Evolutionary conservation across 2,797 vertebrate species (phyloP).

Genomic region (Sebastes steindachneri): DNA sequence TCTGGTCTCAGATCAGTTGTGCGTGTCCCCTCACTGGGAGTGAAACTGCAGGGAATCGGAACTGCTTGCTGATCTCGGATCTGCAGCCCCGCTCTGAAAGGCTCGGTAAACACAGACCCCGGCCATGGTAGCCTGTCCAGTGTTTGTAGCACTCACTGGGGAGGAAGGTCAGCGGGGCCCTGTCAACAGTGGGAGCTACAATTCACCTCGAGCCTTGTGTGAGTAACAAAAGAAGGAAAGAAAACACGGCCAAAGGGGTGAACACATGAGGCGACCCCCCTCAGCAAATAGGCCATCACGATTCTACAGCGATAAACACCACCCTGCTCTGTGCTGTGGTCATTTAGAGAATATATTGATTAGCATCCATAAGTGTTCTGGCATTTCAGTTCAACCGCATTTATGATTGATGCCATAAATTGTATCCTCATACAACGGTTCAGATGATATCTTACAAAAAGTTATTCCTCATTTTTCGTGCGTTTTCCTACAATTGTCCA

Average conservation of each 20-base stretch:
- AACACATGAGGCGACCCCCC: slow-evolving; percentile 7
- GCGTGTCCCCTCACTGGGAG: slow-evolving; percentile 19
- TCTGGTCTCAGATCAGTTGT: slow-evolving; percentile 46
- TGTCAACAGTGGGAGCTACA: slow-evolving; percentile 66
- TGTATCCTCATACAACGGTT: too few relatives aligned
- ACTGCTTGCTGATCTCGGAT: slow-evolving; percentile 44
- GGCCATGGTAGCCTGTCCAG: slow-evolving; percentile 54
- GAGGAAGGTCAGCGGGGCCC: slow-evolving; percentile 61
- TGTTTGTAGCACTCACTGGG: slow-evolving; percentile 60
- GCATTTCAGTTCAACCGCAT: background rate
- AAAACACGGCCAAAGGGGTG: slow-evolving; percentile 47
- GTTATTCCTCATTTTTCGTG: too few relatives aligned
- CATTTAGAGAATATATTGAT: slow-evolving; percentile 18
- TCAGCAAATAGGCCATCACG: slow-evolving; percentile 1
- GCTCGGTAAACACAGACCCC: slow-evolving; percentile 58
- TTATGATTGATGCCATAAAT: background rate
- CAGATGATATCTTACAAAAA: too few relatives aligned
- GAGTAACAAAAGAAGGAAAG: slow-evolving; percentile 59
- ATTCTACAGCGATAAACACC: background rate
- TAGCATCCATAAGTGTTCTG: background rate
- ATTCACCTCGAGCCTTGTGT: slow-evolving; percentile 58
- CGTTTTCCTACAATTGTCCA: too few relatives aligned
- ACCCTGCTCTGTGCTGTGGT: slow-evolving; percentile 3
- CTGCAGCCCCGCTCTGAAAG: slow-evolving; percentile 31
- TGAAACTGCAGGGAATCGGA: slow-evolving; percentile 36